A percentile compares a stretch with the other conserved stretches of the same genome.
Evolutionary conservation across 2,888 invertebrate species (phyloP).

Genomic region (Ormyrus labotus): DNA sequence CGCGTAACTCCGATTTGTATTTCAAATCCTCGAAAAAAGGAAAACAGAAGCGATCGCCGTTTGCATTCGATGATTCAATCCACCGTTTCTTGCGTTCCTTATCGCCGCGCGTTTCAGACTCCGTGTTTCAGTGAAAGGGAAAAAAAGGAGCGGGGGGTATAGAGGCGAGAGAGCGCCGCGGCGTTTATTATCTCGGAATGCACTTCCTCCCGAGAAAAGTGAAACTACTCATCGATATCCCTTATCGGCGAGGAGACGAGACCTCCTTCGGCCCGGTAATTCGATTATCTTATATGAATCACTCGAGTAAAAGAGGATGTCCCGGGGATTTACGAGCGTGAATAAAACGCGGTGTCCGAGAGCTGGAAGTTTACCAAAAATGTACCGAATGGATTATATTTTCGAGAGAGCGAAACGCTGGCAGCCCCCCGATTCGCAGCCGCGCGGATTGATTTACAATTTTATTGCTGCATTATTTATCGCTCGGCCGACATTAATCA

Average conservation of each 20-base stretch:
- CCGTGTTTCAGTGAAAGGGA: constrained; percentile 28
- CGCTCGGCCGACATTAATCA: too few species aligned
- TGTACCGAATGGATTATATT: not conserved
- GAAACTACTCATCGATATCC: constrained; percentile 39
- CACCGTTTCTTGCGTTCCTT: constrained; percentile 5
- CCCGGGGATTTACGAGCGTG: not conserved
- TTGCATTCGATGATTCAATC: not conserved
- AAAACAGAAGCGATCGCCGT: too few species aligned
- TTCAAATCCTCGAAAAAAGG: too few species aligned
- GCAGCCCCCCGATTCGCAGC: too few species aligned
- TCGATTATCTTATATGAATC: constrained; percentile 8
- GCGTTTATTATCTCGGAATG: constrained; percentile 56
- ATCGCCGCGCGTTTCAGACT: constrained; percentile 25
- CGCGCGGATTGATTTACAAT: too few species aligned
- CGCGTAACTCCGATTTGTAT: too few species aligned
- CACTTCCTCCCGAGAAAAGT: constrained; percentile 46
- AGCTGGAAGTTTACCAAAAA: not conserved
- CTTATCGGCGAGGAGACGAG: constrained; percentile 5
- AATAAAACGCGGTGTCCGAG: not conserved
- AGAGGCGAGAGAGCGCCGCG: not conserved
- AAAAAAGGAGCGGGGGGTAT: constrained; percentile 8
- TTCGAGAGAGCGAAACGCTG: not conserved
- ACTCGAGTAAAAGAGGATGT: not conserved
- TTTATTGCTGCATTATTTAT: too few species aligned
- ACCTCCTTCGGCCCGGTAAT: not conserved